phyloP scores from a whole-genome alignment of 2,797 vertebrate species.

The Poeciliopsis turneri region DNA sequence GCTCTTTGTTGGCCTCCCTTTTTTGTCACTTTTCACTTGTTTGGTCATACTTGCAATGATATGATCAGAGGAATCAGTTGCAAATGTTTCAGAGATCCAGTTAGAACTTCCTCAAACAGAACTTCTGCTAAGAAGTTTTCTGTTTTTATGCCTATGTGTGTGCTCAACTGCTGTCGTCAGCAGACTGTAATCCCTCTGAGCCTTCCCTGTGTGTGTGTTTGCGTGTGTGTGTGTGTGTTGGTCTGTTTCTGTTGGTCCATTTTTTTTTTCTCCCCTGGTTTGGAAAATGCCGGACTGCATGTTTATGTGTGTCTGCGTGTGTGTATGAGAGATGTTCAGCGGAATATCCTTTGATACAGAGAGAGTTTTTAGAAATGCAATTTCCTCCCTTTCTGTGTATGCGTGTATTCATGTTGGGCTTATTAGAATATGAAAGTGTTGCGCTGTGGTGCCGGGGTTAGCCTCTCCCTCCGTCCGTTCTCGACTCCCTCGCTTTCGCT shows the following conservation, averaged over 20 bases:
- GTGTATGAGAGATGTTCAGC: slow-evolving; percentile 89
- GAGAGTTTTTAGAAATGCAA: slow-evolving; percentile 97
- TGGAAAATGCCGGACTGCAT: slow-evolving; percentile 87
- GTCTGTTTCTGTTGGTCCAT: slow-evolving; percentile 65
- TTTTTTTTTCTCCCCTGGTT: slow-evolving; percentile 66
- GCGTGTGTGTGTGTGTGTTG: slow-evolving; percentile 49
- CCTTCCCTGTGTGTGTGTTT: slow-evolving; percentile 70
- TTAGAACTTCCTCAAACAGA: slow-evolving; percentile 72
- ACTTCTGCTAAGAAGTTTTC: slow-evolving; percentile 72
- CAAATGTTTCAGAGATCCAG: slow-evolving; percentile 44
- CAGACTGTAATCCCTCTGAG: slow-evolving; percentile 98
- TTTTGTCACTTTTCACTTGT: slow-evolving; percentile 17
- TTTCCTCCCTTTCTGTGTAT: slow-evolving; percentile 83
- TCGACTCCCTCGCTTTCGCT: slow-evolving; percentile 54
- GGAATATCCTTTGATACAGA: slow-evolving; percentile 94
- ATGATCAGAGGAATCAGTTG: slow-evolving; percentile 20
- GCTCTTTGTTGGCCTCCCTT: slow-evolving; percentile 2
- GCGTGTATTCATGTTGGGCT: slow-evolving; percentile 85
- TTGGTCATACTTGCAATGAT: slow-evolving; percentile 5
- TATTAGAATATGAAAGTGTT: slow-evolving; percentile 99
- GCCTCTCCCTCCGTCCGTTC: slow-evolving; percentile 67
- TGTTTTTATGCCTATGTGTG: slow-evolving; percentile 69
- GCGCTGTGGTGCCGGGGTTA: slow-evolving; percentile 87
- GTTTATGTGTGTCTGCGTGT: slow-evolving; percentile 73
- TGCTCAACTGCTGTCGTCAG: slow-evolving; percentile 91